These are phyloP conservation scores for Synanthedon myopaeformis DNA, from an alignment of 2,888 invertebrate genomes.

Conservation along the genomic window DNA sequence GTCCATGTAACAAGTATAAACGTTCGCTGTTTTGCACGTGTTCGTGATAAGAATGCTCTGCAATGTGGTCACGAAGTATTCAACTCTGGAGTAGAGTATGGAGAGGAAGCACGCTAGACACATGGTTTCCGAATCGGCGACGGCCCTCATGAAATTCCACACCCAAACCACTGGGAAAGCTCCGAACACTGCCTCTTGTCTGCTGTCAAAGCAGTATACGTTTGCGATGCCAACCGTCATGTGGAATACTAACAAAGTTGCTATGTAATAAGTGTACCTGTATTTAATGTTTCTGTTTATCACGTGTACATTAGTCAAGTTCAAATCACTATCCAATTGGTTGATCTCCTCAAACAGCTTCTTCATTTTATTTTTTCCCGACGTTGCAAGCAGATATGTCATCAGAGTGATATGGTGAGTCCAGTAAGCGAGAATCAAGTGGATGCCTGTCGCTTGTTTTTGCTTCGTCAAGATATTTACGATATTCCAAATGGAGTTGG, in stretches of 20 bases:
- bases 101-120: neutral
- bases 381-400: neutral
- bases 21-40: neutral
- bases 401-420: neutral
- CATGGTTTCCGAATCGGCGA: neutral
- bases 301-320: neutral
- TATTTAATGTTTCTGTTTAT: neutral
- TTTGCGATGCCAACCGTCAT: neutral
- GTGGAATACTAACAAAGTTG: neutral
- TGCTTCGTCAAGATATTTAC: neutral
- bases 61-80: neutral
- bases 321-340: neutral
- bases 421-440: neutral
- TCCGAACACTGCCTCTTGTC: neutral
- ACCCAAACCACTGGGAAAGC: neutral
- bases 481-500: neutral
- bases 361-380: constrained; percentile 1
- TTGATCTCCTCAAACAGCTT: constrained; percentile 1
- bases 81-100: neutral
- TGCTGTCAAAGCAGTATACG: neutral
- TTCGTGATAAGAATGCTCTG: neutral
- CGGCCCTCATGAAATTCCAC: neutral
- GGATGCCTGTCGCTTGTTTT: neutral
- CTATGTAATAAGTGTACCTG: neutral
- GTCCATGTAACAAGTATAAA: constrained; percentile 2